A percentile compares a stretch with the other conserved stretches of the same genome.
Evolutionary conservation across 2,797 vertebrate species (phyloP).

Genomic region (Lophius americanus): DNA sequence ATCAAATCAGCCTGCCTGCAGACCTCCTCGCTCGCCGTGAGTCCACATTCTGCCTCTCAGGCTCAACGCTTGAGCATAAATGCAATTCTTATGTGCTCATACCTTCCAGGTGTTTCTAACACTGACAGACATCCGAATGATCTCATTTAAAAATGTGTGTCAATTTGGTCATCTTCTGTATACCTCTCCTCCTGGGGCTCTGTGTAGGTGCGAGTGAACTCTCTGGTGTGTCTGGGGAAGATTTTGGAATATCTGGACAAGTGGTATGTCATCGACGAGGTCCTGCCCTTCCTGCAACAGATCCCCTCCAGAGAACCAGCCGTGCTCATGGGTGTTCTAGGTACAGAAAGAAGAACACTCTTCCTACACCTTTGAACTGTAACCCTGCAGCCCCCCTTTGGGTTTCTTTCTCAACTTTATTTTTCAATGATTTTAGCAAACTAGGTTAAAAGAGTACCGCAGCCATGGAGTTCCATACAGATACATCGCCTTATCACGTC

Average conservation of each 20-base stretch:
- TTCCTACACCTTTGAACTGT: not conserved
- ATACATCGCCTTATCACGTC: too few species aligned
- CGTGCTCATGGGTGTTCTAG: conserved; percentile 97
- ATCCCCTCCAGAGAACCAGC: conserved; percentile 98
- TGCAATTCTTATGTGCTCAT: not conserved
- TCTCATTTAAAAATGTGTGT: too few species aligned
- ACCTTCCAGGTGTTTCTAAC: not conserved
- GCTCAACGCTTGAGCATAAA: not conserved
- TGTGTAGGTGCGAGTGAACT: conserved; percentile 95
- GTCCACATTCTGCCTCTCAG: conserved; percentile 57
- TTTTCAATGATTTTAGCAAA: too few species aligned
- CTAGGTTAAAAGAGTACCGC: too few species aligned
- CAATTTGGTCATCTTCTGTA: too few species aligned
- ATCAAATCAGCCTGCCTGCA: conserved; percentile 96
- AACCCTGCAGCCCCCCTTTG: too few species aligned
- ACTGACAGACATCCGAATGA: not conserved
- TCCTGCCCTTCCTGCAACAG: conserved; percentile 96
- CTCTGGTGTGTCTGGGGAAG: conserved; percentile 96
- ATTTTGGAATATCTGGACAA: conserved; percentile 98
- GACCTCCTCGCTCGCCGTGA: conserved; percentile 97
- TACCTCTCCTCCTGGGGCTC: not conserved
- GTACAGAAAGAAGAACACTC: conserved; percentile 72
- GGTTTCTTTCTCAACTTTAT: too few species aligned
- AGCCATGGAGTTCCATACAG: too few species aligned
- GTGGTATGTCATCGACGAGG: conserved; percentile 98